Evolutionary conservation across 2,113 vertebrate species (phyloP).

Genomic region (Bostrychus sinensis): DNA sequence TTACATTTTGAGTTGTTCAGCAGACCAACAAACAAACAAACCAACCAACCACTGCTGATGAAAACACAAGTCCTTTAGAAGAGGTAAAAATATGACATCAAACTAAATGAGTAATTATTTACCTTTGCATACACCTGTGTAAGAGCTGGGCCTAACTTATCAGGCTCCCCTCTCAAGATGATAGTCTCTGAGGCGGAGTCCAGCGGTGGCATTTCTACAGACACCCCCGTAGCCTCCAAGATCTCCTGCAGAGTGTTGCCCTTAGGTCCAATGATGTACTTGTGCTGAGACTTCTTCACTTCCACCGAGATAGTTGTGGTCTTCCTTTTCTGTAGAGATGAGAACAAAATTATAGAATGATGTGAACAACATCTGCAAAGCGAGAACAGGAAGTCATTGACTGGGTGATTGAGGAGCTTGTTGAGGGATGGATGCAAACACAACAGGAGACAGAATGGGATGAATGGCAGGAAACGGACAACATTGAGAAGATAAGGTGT

Average conservation of each 20-base stretch:
- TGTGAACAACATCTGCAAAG: neutral
- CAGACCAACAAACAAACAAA: no score
- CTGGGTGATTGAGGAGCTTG: neutral
- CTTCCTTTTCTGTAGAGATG: conserved; percentile 78
- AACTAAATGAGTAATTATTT: no score
- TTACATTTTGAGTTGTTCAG: no score
- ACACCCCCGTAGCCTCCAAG: conserved; percentile 80
- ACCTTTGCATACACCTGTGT: conserved; percentile 84
- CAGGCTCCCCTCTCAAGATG: conserved; percentile 80
- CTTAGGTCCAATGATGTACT: conserved; percentile 81
- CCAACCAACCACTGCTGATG: no score
- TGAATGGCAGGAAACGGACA: neutral
- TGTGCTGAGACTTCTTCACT: conserved; percentile 85
- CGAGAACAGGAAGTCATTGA: neutral
- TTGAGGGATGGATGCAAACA: conserved; percentile 4
- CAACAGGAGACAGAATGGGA: conserved; percentile 7
- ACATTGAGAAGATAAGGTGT: neutral
- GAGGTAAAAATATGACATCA: no score
- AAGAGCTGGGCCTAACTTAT: conserved; percentile 79
- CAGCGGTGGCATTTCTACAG: conserved; percentile 78
- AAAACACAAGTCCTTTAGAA: no score
- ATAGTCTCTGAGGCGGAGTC: conserved; percentile 83
- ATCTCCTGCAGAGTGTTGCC: conserved; percentile 85
- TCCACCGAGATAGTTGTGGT: conserved; percentile 81
- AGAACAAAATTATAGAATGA: neutral